Base-by-base conservation (phyloP, 2,888 invertebrate genomes). In the Drosophila monieri region DNA sequence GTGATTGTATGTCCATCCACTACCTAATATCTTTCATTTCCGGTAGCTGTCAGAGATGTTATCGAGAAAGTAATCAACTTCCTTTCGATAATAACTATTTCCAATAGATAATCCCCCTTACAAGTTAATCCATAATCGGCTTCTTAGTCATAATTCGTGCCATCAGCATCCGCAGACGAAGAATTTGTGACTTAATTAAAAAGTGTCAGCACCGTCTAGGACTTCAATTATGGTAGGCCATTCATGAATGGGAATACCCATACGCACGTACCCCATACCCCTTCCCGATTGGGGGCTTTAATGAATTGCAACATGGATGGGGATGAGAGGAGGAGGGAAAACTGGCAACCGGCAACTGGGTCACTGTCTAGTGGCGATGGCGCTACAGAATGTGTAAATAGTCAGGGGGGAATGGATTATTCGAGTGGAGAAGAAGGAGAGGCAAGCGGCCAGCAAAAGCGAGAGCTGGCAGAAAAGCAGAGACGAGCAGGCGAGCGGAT, bases 181-280 rank as follows among this genome's bases (percentile, higher is more conserved):
- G 55, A 72, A 75, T 75, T 78, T 84, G 73, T 70, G 70, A 61
- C 66, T 73, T 80, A 86, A 80, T 86, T 80, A 71, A 78, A 84
- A 86, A 68, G 70, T 71, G 80, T 83, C 74, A 51, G 71, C 25
- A 39, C 30, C 60, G 87, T 80, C 80, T 86, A 78, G 78, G 68
- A 56, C 81, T 69, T 80, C 76, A 86, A 80, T 80, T 80, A 86
- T 23, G 35, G 64, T 37, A 32, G 44, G 41, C 43, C 39, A 61
- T 65, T 77, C 65, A 73, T 86, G 85, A 86, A 86, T 80, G 85
- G 57, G 54, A 73, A 35, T 52, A 32, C 48, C 32, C 48, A 48
- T 30, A 61, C 61, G 21, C 48, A 15, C 46, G 9, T 21, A 3
- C 21, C 53, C 32, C 30, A 15, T 48, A 46, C 57, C 27, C 27